Percentiles rank a stretch among this genome's conserved stretches.
phyloP scores from a whole-genome alignment of 2,797 vertebrate species.

The Parauchenoglanis ngamensis region DNA sequence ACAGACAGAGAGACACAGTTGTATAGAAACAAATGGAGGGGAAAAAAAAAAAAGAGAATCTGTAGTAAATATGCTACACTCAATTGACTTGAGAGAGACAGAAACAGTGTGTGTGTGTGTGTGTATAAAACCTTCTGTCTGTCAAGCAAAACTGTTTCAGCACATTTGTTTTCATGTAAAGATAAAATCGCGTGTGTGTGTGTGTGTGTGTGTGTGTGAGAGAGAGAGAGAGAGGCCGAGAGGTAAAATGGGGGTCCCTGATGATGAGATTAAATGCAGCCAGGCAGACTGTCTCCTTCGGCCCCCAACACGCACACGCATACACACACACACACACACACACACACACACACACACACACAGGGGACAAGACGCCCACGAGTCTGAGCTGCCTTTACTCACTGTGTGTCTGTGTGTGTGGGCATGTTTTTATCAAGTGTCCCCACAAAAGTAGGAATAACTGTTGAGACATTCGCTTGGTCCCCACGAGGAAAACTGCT shows the following conservation, averaged over 20 bases:
- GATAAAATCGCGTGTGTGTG: conserved; percentile 30
- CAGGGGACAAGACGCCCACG: conserved; percentile 31
- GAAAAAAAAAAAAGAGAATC: background rate
- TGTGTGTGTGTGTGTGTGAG: background rate
- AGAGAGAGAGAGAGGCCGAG: background rate
- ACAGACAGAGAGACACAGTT: background rate
- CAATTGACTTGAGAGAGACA: background rate
- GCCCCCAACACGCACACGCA: conserved; percentile 63
- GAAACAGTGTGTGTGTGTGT: background rate
- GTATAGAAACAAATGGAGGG: background rate
- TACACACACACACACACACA: conserved; percentile 59
- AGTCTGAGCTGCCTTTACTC: conserved; percentile 40
- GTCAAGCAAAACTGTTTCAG: conserved; percentile 10
- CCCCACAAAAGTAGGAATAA: background rate
- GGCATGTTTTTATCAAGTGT: conserved; percentile 20
- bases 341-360: conserved; percentile 78
- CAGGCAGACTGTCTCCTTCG: conserved; percentile 95
- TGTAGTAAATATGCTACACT: background rate
- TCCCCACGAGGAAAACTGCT: background rate
- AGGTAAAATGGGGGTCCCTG: conserved; percentile 79
- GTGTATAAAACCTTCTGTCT: background rate
- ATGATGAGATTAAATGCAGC: conserved; percentile 93
- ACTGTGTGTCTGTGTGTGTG: background rate
- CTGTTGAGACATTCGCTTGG: background rate
- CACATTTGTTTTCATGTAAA: conserved; percentile 20